These are phyloP conservation scores for Halocaridina rubra DNA, from an alignment of 2,888 invertebrate genomes.

Conservation along the genomic window DNA sequence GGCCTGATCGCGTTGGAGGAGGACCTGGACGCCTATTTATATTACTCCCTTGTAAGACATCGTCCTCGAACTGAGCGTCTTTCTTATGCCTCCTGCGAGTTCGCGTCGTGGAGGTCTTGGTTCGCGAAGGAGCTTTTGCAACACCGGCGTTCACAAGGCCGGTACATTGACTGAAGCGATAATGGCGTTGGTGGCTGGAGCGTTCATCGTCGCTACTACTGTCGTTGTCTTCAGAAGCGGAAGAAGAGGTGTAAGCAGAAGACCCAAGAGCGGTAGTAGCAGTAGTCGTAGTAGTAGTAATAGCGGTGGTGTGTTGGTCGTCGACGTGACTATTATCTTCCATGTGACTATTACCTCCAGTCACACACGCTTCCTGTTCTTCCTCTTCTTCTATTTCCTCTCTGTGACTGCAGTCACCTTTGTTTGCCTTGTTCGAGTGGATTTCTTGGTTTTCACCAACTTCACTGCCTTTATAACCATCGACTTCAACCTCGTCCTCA, in stretches of 20 bases:
- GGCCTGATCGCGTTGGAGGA: background rate
- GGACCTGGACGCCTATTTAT: background rate
- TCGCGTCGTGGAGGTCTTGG: background rate
- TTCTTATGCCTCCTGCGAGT: background rate
- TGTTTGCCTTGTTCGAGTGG: background rate
- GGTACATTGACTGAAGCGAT: background rate
- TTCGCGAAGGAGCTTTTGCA: background rate
- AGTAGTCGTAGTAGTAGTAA: constrained; percentile 1
- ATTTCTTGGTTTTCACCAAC: background rate
- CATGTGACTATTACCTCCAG: constrained; percentile 29
- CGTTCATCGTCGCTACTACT: background rate
- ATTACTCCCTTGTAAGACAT: background rate
- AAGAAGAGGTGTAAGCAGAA: too few relatives aligned
- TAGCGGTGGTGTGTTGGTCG: background rate
- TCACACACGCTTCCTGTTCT: constrained; percentile 18
- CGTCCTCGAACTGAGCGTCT: too few relatives aligned
- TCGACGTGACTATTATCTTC: constrained; percentile 28
- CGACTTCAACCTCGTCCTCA: constrained; percentile 20
- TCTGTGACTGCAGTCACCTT: background rate
- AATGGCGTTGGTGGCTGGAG: too few relatives aligned
- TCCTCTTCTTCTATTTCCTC: background rate
- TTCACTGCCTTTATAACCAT: background rate
- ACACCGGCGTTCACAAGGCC: background rate
- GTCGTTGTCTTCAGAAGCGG: constrained; percentile 27
- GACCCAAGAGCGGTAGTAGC: too few relatives aligned